These are phyloP conservation scores for Pollimyrus isidori DNA, from an alignment of 2,113 vertebrate species.

Conservation along the genomic window DNA sequence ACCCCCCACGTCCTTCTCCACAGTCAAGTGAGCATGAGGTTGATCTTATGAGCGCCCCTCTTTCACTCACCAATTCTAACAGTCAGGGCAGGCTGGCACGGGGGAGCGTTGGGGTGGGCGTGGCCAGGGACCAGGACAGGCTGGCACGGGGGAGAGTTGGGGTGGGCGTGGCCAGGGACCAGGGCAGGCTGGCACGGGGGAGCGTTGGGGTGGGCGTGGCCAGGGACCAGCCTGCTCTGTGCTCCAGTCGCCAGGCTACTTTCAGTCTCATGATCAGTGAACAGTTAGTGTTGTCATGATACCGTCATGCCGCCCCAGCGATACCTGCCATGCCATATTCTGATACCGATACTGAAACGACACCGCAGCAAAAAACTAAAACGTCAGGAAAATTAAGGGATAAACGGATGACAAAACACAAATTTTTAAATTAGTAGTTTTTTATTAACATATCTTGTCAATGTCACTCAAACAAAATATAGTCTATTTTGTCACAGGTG, in stretches of 20 bases:
- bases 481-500: too few species aligned
- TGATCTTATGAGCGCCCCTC: conserved; percentile 56
- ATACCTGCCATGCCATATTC: too few species aligned
- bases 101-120: neutral
- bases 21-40: conserved; percentile 66
- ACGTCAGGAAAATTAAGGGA: too few species aligned
- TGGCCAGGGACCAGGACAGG: neutral
- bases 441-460: too few species aligned
- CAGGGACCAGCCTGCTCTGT: neutral
- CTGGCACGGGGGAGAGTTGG: too few species aligned
- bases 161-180: too few species aligned
- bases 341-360: too few species aligned
- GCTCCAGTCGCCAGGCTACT: neutral
- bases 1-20: conserved; percentile 50
- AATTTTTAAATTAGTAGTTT: too few species aligned
- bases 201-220: neutral
- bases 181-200: neutral
- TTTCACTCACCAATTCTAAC: neutral
- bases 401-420: too few species aligned
- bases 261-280: neutral
- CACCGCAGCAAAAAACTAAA: too few species aligned
- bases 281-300: neutral
- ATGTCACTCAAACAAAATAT: too few species aligned
- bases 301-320: too few species aligned
- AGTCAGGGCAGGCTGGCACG: neutral